Conservation (phyloP, 2,797 vertebrate species). For the Cossypha caffra region DNA sequence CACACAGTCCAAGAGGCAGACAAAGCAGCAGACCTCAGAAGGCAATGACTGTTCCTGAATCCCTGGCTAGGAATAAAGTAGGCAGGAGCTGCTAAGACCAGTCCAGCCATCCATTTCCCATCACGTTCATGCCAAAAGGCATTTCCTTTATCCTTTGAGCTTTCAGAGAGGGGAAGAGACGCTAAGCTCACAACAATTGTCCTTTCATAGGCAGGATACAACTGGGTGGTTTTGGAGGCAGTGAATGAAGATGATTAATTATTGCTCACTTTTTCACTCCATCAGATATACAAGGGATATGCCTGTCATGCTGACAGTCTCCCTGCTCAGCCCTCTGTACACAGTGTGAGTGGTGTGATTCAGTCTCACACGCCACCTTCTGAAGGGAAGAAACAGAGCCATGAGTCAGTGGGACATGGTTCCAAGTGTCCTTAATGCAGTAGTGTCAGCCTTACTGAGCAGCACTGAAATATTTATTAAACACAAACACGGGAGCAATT, state of each 20-base stretch:
- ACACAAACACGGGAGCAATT: neutral
- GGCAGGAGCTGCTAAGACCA: neutral
- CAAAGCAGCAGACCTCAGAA: neutral
- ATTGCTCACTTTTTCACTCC: constrained; percentile 53
- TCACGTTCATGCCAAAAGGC: neutral
- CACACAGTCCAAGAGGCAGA: neutral
- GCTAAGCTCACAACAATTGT: constrained; percentile 9
- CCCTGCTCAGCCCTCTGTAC: constrained; percentile 17
- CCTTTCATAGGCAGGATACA: neutral
- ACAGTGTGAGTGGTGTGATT: constrained; percentile 42
- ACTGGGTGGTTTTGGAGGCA: constrained; percentile 44
- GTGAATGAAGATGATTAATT: constrained; percentile 72
- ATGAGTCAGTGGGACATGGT: constrained; percentile 58
- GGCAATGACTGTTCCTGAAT: neutral
- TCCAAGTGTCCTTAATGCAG: constrained; percentile 29
- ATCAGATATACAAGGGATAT: constrained; percentile 14
- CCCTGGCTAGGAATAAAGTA: neutral
- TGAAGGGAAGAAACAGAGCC: constrained; percentile 27
- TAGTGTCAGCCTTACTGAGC: constrained; percentile 30
- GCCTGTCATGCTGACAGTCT: constrained; percentile 30
- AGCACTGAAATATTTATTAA: constrained; percentile 34
- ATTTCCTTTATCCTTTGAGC: neutral
- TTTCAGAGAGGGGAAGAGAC: neutral
- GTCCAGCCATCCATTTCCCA: neutral
- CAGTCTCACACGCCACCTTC: constrained; percentile 36